phyloP scores from a whole-genome alignment of 2,797 vertebrate genomes.

The Sitta carolinensis region DNA sequence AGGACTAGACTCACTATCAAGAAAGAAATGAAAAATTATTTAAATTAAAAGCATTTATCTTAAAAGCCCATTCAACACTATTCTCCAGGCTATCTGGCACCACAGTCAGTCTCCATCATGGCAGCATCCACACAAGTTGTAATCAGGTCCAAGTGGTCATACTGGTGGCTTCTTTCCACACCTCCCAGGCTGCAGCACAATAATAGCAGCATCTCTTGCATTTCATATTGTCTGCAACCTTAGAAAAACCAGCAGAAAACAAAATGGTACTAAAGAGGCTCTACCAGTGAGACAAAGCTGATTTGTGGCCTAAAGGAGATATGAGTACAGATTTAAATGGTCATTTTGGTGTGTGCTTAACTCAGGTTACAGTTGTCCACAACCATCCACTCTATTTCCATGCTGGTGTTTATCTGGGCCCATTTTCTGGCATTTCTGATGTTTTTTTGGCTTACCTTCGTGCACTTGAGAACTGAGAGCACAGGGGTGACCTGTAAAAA shows the following conservation, averaged over 20 bases:
- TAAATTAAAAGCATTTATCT: neutral
- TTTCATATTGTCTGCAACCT: neutral
- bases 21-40: neutral
- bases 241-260: neutral
- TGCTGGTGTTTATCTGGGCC: neutral
- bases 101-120: neutral
- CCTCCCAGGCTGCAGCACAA: neutral
- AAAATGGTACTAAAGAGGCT: neutral
- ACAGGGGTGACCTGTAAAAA: neutral
- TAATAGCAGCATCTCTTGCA: neutral
- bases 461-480: neutral
- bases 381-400: neutral
- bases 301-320: neutral
- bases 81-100: neutral
- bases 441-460: neutral
- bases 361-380: neutral
- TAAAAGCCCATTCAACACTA: rapidly evolving
- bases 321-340: neutral
- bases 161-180: neutral
- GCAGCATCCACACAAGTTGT: neutral
- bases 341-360: neutral
- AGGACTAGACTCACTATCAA: neutral
- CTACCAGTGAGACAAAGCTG: neutral
- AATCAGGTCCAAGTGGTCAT: neutral
- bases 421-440: neutral